These are phyloP conservation scores for Incurvaria masculella DNA, from an alignment of 2,888 invertebrate genomes.

Conservation along the genomic window DNA sequence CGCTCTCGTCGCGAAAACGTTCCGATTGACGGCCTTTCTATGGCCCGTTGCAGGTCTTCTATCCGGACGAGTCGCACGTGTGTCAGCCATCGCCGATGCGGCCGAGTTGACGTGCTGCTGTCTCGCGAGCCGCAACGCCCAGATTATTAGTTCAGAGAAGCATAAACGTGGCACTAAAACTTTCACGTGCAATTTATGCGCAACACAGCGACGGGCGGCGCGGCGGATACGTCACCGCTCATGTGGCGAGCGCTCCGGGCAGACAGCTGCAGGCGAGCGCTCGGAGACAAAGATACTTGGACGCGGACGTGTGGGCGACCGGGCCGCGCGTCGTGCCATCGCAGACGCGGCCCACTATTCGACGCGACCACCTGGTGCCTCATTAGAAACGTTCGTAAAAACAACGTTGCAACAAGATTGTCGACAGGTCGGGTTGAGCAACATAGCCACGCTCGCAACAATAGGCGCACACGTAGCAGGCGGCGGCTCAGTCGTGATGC, in stretches of 20 bases:
- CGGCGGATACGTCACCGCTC: background rate
- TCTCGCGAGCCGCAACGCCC: slow-evolving; percentile 29
- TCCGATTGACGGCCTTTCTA: background rate
- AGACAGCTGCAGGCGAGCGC: slow-evolving; percentile 14
- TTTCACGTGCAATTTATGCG: slow-evolving; percentile 53
- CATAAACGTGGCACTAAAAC: slow-evolving; percentile 52
- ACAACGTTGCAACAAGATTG: no score
- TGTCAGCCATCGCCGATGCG: no score
- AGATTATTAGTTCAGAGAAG: slow-evolving; percentile 47
- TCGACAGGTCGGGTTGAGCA: background rate
- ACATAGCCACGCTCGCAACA: background rate
- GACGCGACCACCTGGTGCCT: background rate
- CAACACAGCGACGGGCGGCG: background rate
- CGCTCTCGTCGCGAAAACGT: slow-evolving; percentile 13
- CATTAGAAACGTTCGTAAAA: no score
- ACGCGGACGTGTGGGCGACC: slow-evolving; percentile 34
- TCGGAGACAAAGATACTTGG: slow-evolving; percentile 47
- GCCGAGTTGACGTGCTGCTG: slow-evolving; percentile 16
- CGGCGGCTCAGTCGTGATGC: background rate
- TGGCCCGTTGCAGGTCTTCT: background rate
- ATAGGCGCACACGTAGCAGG: background rate
- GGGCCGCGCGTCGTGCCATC: slow-evolving; percentile 31
- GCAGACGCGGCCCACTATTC: background rate
- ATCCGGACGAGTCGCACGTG: background rate
- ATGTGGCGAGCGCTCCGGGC: background rate